These are phyloP conservation scores for Saturnia pavonia DNA, from an alignment of 2,888 invertebrate genomes.

Conservation along the genomic window DNA sequence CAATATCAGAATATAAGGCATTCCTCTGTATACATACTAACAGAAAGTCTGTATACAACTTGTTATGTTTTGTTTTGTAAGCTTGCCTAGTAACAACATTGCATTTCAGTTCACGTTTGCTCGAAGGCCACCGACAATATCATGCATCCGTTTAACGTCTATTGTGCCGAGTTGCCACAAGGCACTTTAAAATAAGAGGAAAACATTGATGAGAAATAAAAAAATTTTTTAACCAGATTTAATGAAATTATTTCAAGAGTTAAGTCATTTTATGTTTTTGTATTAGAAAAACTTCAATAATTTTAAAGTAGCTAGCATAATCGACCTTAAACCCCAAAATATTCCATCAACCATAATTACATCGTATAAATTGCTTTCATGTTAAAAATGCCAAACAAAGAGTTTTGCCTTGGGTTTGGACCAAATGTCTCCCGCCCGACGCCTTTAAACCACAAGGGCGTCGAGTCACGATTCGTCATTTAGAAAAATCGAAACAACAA, in stretches of 20 bases:
- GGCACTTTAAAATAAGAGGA: slow-evolving; percentile 20
- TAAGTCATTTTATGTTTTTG: background rate
- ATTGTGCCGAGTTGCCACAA: slow-evolving; percentile 37
- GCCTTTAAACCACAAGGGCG: slow-evolving; percentile 46
- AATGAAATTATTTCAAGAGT: background rate
- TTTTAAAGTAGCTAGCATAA: slow-evolving; percentile 1
- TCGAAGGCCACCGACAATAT: slow-evolving; percentile 55
- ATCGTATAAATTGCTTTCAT: background rate
- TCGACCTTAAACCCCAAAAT: background rate
- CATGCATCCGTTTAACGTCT: slow-evolving; percentile 53
- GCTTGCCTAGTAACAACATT: slow-evolving; percentile 40
- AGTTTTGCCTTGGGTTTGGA: slow-evolving; percentile 33
- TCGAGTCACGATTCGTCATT: slow-evolving; percentile 52
- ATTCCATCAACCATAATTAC: background rate
- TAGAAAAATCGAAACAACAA: slow-evolving; percentile 47
- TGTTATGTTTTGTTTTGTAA: slow-evolving; percentile 29
- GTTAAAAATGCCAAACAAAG: slow-evolving; percentile 9
- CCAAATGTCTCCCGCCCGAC: slow-evolving; percentile 51
- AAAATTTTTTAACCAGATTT: slow-evolving; percentile 27
- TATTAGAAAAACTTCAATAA: background rate
- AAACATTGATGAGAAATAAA: slow-evolving; percentile 29
- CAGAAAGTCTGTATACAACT: slow-evolving; percentile 1
- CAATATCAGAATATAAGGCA: background rate
- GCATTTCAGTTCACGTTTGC: slow-evolving; percentile 61
- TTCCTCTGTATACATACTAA: background rate